Conservation (phyloP, 2,113 vertebrate genomes). For the Nanger granti region DNA sequence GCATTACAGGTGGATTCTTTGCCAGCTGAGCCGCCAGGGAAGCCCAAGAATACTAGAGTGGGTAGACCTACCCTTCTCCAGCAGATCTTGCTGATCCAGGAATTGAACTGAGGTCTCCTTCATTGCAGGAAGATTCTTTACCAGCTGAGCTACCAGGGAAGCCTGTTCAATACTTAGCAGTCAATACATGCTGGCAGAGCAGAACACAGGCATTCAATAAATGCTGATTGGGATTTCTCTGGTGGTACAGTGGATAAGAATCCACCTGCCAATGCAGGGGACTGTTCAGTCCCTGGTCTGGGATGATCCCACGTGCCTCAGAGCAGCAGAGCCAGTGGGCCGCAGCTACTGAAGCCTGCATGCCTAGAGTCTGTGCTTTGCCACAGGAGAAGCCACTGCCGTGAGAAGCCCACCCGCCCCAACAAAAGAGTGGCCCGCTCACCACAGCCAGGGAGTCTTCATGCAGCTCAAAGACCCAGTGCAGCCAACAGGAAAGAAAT, state of each 20-base stretch:
- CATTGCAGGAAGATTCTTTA: neutral
- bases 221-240: neutral
- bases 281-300: neutral
- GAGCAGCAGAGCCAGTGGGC: neutral
- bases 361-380: neutral
- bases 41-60: neutral
- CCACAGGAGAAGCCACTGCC: neutral
- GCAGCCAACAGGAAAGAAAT: neutral
- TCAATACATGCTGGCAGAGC: neutral
- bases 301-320: accelerated
- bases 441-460: neutral
- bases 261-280: neutral
- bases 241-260: neutral
- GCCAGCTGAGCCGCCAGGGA: neutral
- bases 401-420: neutral
- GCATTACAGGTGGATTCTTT: neutral
- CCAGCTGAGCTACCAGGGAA: neutral
- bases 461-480: neutral
- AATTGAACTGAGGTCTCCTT: neutral
- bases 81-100: neutral
- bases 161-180: neutral
- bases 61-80: neutral
- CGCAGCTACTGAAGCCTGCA: neutral
- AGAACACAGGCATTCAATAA: neutral
- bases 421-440: neutral